A percentile compares a stretch with the other conserved stretches of the same genome.
phyloP scores from a whole-genome alignment of 2,797 vertebrate species.

The Galago senegalensis region DNA sequence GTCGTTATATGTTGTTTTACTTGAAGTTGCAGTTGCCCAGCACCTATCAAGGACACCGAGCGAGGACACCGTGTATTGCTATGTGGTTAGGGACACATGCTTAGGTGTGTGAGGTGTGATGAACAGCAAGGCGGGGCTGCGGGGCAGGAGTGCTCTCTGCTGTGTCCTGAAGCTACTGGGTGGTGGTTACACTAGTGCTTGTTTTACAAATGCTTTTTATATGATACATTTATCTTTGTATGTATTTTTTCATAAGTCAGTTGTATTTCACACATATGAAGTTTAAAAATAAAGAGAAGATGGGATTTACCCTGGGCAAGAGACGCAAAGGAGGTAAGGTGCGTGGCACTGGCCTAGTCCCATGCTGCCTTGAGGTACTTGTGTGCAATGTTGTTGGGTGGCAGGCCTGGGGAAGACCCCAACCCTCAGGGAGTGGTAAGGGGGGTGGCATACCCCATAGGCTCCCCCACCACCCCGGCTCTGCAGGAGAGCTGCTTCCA shows the following conservation, averaged over 20 bases:
- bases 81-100: neutral
- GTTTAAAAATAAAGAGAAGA: neutral
- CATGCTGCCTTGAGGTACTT: neutral
- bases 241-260: neutral
- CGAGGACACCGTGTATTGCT: neutral
- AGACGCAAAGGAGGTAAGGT: neutral
- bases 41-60: neutral
- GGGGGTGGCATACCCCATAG: neutral
- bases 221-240: neutral
- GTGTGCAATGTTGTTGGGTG: neutral
- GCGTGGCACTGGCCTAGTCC: accelerated
- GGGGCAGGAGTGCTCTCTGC: neutral
- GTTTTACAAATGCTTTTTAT: neutral
- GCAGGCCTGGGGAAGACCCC: neutral
- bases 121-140: neutral
- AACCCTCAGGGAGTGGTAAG: accelerated
- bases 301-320: neutral
- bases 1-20: neutral
- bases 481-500: neutral
- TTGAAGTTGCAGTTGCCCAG: neutral
- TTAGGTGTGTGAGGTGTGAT: neutral
- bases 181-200: neutral
- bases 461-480: neutral
- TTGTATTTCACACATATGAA: neutral
- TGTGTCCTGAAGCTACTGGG: neutral